Conservation (phyloP, 2,797 vertebrate genomes). For the Pseudotriccus pelzelni region DNA sequence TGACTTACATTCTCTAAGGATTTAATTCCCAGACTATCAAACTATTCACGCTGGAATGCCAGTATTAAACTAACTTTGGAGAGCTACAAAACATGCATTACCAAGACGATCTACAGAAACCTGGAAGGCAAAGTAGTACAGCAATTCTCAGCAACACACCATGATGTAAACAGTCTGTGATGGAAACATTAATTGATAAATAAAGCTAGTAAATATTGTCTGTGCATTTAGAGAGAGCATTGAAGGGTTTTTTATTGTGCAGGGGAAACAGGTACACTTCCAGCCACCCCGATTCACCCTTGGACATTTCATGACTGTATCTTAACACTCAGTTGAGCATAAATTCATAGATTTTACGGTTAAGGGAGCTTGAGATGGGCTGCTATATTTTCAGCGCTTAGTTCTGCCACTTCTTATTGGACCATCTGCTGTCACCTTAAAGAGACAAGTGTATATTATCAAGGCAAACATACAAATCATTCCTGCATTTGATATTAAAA, state of each 20-base stretch:
- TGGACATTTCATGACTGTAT: slow-evolving; percentile 70
- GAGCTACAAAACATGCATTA: not conserved
- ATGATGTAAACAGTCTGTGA: not conserved
- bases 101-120: not conserved
- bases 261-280: slow-evolving; percentile 21
- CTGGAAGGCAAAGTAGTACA: not conserved
- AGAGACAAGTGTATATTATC: slow-evolving; percentile 79
- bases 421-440: slow-evolving; percentile 82
- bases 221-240: slow-evolving; percentile 26
- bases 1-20: slow-evolving; percentile 1
- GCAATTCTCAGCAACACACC: not conserved
- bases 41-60: not conserved
- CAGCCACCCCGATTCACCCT: slow-evolving; percentile 64
- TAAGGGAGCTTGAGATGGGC: slow-evolving; percentile 90
- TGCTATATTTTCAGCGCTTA: slow-evolving; percentile 82
- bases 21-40: slow-evolving; percentile 37
- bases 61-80: slow-evolving; percentile 13
- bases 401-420: slow-evolving; percentile 83
- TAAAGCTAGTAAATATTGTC: slow-evolving; percentile 38
- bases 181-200: slow-evolving; percentile 68
- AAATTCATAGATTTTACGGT: slow-evolving; percentile 94
- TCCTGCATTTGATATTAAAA: slow-evolving; percentile 64
- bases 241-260: slow-evolving; percentile 38
- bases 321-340: slow-evolving; percentile 83
- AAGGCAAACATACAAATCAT: slow-evolving; percentile 72